phyloP scores from a whole-genome alignment of 2,888 invertebrate genomes.

The Plusia festucae region DNA sequence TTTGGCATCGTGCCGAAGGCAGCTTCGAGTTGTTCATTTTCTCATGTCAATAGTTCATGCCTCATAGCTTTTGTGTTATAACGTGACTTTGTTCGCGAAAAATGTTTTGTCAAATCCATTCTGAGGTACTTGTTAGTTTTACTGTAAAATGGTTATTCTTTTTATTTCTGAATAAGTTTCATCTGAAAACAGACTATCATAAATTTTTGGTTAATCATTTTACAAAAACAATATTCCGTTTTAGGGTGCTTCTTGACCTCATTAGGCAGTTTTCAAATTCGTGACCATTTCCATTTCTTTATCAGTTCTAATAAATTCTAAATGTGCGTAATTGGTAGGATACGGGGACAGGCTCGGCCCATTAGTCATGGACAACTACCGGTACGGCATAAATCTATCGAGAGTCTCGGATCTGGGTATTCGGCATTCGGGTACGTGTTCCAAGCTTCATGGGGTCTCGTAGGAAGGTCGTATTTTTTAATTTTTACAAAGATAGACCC shows the following conservation, averaged over 20 bases:
- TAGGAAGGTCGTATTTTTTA: conserved; percentile 19
- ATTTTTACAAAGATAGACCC: conserved; percentile 15
- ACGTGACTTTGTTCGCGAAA: conserved; percentile 58
- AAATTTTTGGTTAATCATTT: not conserved
- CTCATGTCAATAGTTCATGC: conserved; percentile 69
- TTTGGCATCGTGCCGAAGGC: conserved; percentile 68
- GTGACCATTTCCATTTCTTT: conserved; percentile 18
- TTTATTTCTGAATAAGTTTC: not conserved
- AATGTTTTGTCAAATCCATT: conserved; percentile 47
- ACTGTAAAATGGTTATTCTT: conserved; percentile 32
- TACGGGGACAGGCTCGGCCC: conserved; percentile 37
- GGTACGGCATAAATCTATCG: conserved; percentile 48
- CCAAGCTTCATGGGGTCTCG: conserved; percentile 25
- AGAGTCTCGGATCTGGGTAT: conserved; percentile 37
- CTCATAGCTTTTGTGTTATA: conserved; percentile 64
- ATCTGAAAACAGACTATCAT: not conserved
- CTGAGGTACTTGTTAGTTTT: conserved; percentile 54
- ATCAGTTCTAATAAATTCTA: conserved; percentile 42
- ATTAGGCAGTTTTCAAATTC: conserved; percentile 23
- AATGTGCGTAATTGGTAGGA: conserved; percentile 34
- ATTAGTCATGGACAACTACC: conserved; percentile 49
- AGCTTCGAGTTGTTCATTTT: conserved; percentile 61
- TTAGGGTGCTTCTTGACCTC: not conserved
- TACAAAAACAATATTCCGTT: not conserved
- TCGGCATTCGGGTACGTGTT: conserved; percentile 36